Evolutionary conservation across 2,888 invertebrate genomes (phyloP), one percentile per base, ranked within the genome.

Genomic region (Latheticus oryzae): DNA sequence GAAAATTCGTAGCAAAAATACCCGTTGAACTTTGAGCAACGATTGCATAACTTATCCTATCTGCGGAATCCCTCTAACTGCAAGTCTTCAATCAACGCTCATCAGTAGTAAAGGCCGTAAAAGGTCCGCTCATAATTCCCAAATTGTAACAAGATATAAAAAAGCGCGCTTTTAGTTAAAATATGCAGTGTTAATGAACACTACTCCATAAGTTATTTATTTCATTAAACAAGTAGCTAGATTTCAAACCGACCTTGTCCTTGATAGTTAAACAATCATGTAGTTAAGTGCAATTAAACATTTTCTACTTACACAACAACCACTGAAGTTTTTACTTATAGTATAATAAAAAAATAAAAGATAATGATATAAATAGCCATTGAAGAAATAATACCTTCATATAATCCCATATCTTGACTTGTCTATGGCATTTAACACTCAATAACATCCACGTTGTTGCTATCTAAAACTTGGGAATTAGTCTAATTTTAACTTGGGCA

Each of bases 371-470:
- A 16, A 23, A 32, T 33, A 45, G 12, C 26, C n/a, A 8, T 16
- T n/a, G n/a, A 28, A 35, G 28, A 24, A 26, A 45, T 35, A 60
- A 60, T 57, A 75, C 75, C 75, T 74, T 73, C 72, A 66, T 68
- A 73, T 62, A 75, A 69, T 72, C 75, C 75, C 75, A 75, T 75
- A 69, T 72, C 72, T 1, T 42, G 30, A 16, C 26, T 23, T 11
- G 23, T n/a, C 24, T 48, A 48, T 17, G 3, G n/a, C 9, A 17
- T 42, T 23, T 8, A 26, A 15, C 26, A 48, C 48, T 35, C n/a
- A 16, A 5, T 13, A 45, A 9, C 8, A 28, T 50, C 50, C 37
- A 50, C 50, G 45, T 9, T 38, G 23, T 23, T 19, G 30, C 16
- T 50, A 26, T 38, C 50, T 37, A 35, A 53, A 32, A 17, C 24